Conservation (phyloP, 1,140 invertebrate genomes). For the Anastatus disparis region DNA sequence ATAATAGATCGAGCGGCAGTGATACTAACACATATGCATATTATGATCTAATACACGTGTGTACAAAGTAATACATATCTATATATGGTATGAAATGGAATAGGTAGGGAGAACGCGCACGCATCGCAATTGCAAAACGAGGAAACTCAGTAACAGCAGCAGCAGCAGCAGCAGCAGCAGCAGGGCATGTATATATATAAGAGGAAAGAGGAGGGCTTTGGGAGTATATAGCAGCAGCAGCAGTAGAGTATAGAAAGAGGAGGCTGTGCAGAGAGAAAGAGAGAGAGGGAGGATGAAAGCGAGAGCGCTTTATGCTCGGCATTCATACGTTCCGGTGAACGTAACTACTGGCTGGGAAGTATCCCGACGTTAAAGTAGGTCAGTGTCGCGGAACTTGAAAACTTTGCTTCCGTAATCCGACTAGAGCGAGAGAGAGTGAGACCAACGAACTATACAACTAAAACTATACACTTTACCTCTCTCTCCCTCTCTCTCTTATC, state of each 20-base stretch:
- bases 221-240: neutral
- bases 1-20: no score
- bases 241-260: neutral
- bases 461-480: neutral
- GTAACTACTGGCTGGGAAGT: conserved; percentile 60
- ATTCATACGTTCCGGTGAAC: conserved; percentile 57
- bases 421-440: conserved; percentile 46
- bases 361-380: conserved; percentile 63
- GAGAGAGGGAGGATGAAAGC: conserved; percentile 53
- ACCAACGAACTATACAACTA: conserved; percentile 34
- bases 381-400: conserved; percentile 68
- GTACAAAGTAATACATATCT: no score
- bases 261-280: neutral
- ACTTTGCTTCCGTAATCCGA: conserved; percentile 67
- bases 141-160: conserved; percentile 14
- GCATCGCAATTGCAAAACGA: conserved; percentile 33
- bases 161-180: neutral
- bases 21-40: no score
- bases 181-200: no score
- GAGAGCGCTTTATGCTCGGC: conserved; percentile 58
- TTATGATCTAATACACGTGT: no score
- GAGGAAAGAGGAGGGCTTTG: no score
- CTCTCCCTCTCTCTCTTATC: neutral
- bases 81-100: neutral
- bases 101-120: neutral